Evolutionary conservation across 2,888 invertebrate species (phyloP), one percentile per base, ranked within the genome.

Genomic region (Lithosia quadra): DNA sequence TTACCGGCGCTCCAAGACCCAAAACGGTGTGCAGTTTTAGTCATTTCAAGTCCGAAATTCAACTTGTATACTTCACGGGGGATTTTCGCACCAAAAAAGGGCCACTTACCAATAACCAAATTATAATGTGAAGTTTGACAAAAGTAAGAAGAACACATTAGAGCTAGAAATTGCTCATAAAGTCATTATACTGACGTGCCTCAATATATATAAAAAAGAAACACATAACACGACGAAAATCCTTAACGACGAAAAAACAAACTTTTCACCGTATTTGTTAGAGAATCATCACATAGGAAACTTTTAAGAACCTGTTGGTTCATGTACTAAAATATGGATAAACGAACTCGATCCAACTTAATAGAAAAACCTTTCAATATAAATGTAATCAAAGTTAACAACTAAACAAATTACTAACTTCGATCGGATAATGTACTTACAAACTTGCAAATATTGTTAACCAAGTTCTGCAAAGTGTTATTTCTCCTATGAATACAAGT

Each of bases 381-480:
- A 79, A 81, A 84, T 75, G 69, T 75, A 80, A 85, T 86, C 83
- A 83, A 86, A 84, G 77, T 86, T 84, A 74, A 73, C 72, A 80
- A 81, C 77, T 81, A 78, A 86, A 82, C 80, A 83, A 86, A 84
- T 86, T 86, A 83, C 81, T 79, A 84, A 86, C 77, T 86, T 86
- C 79, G 79, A 85, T 85, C 80, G 80, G 78, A 79, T 85, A 85
- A 85, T 84, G 77, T 80, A 80, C 74, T 81, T 77, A 78, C 71
- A 69, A 79, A 86, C 77, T 84, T 78, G 75, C 76, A 76, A 82
- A 83, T 83, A 80, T 80, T 75, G 78, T 77, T 72, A 75, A 77
- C 75, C 59, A 80, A 83, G 67, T 83, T 81, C 63, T 66, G 22
- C 34, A 63, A 77, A 80, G 69, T 75, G 78, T 80, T 80, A 74